Base-by-base conservation (phyloP, 2,888 invertebrate genomes). In the Beris chalybata region DNA sequence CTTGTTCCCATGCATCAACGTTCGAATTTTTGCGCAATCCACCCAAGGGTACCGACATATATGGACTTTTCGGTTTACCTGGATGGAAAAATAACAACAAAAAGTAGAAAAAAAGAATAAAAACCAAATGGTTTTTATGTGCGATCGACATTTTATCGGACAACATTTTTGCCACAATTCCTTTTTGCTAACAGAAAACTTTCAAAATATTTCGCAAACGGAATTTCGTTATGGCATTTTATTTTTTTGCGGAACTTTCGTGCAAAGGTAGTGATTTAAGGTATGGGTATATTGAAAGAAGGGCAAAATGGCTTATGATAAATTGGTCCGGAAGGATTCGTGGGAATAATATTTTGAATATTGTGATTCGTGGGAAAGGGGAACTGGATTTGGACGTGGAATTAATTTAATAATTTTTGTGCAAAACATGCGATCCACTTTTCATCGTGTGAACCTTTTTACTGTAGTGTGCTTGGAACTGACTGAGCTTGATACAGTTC, bases 1-100 rank as follows among this genome's bases (percentile, higher is more conserved):
- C 67, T 69, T 70, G 71, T 72, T 72, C 71, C 72, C 72, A 72
- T 72, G 71, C 38, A 32, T 32, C 29, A 15, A 30, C 31, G 22
- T 9, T 53, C 30, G 30, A 4, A 7, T 13, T 43, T 13, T 54
- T 9, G 43, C 43, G 13, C 38, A 38, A 38, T 38, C 38, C 38
- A 9, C 9, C 5, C 38, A 38, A 38, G 38, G 38, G 38, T 38
- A 38, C 22, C 22, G n/a, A n/a, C n/a, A n/a, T 22, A 2, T 38
- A 38, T 38, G 38, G 38, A 5, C 38, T 38, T 38, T 7, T 7
- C 7, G 38, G 5, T 38, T 38, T 38, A 38, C 5, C 38, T 38
- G 7, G 22, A 22, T 22, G 2, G 22, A 22, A 22, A 22, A 22
- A 22, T 22, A 22, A n/a, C n/a, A n/a, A n/a, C n/a, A 22, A 22